phyloP scores from a whole-genome alignment of 2,888 invertebrate genomes.

The Odontocerum albicorne region DNA sequence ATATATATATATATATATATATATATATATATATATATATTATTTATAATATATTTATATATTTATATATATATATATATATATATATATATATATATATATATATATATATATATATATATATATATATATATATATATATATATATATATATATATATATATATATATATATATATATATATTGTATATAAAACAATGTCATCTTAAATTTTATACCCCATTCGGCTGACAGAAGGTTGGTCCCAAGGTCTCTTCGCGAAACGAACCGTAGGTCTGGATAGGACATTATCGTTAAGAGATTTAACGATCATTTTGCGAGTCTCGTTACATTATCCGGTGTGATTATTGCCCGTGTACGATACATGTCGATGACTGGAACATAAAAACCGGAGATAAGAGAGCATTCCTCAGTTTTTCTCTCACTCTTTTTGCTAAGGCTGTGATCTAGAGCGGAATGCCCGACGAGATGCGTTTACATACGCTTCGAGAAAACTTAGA shows the following conservation, averaged over 20 bases:
- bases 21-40: too few relatives aligned
- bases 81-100: too few relatives aligned
- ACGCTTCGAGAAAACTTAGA: too few relatives aligned
- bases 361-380: constrained; percentile 23
- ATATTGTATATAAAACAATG: too few relatives aligned
- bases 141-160: too few relatives aligned
- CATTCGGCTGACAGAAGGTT: not conserved
- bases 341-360: constrained; percentile 30
- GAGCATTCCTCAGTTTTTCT: constrained; percentile 12
- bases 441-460: constrained; percentile 5
- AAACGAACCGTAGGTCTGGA: not conserved
- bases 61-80: too few relatives aligned
- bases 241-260: not conserved
- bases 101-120: too few relatives aligned
- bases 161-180: not conserved
- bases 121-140: too few relatives aligned
- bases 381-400: constrained; percentile 21
- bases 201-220: not conserved
- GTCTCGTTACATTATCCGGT: constrained; percentile 30
- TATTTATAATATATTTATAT: too few relatives aligned
- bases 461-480: constrained; percentile 1
- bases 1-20: too few relatives aligned
- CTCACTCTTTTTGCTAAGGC: constrained; percentile 7
- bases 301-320: constrained; percentile 31
- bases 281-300: constrained; percentile 29